These are phyloP conservation scores for Pseudochromis fuscus DNA, from an alignment of 2,797 vertebrate genomes.

Conservation along the genomic window DNA sequence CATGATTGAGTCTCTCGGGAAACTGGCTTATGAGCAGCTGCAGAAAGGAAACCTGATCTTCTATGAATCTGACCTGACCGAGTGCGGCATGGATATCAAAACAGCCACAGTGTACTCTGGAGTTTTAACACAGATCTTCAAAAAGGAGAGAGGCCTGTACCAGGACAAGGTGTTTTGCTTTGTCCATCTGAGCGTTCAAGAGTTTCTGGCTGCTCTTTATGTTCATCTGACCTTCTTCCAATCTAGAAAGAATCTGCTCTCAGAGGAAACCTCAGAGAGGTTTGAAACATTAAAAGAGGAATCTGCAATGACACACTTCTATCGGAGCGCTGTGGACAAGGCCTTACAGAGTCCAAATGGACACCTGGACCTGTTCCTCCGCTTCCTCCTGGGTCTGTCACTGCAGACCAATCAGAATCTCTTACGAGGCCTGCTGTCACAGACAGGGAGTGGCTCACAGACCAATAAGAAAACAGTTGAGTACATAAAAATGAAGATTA, in stretches of 20 bases:
- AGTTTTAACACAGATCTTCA: conserved; percentile 6
- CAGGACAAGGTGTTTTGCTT: conserved; percentile 1
- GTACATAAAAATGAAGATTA: neutral
- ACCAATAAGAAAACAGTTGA: neutral
- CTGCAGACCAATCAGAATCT: neutral
- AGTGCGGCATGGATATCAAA: neutral
- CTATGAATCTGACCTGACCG: neutral
- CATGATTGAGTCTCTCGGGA: no score
- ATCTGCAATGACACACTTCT: neutral
- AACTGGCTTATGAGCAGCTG: neutral
- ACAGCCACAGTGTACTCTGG: neutral
- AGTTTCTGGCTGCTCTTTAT: conserved; percentile 13
- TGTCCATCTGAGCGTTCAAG: conserved; percentile 2
- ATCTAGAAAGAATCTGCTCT: neutral
- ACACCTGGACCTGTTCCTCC: conserved; percentile 4
- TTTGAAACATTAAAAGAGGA: neutral
- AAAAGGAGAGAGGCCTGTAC: no score
- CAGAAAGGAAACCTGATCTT: conserved; percentile 2
- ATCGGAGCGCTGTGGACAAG: conserved; percentile 3
- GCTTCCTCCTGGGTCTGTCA: neutral
- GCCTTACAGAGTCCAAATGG: conserved; percentile 5
- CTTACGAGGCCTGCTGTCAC: neutral
- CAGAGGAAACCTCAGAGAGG: no score
- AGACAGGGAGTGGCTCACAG: neutral
- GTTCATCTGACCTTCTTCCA: conserved; percentile 8